Evolutionary conservation across 1,140 invertebrate species (phyloP).

Genomic region (Nasonia vitripennis): DNA sequence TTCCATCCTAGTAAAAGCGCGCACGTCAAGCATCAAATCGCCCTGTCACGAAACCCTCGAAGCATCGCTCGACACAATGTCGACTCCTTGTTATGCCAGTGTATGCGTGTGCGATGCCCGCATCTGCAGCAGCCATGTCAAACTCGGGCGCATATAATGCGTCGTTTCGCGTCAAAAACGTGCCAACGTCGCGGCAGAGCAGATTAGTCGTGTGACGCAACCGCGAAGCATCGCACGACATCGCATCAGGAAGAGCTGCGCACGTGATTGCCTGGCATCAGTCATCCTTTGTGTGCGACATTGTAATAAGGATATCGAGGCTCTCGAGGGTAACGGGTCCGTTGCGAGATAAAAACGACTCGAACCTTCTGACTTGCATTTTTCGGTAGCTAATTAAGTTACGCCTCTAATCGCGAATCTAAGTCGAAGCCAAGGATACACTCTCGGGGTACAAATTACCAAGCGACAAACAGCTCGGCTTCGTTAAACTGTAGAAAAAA

Average conservation of each 20-base stretch:
- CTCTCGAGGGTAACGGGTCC: neutral
- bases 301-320: conserved; percentile 31
- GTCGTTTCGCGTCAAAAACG: conserved; percentile 21
- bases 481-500: conserved; percentile 41
- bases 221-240: conserved; percentile 14
- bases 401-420: neutral
- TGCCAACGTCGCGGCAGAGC: conserved; percentile 10
- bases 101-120: neutral
- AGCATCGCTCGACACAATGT: neutral
- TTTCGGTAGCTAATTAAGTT: neutral
- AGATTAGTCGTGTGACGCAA: conserved; percentile 36
- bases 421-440: neutral
- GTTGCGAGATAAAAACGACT: neutral
- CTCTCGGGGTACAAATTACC: neutral
- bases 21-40: neutral
- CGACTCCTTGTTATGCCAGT: neutral
- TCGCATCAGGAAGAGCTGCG: neutral
- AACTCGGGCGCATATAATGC: neutral
- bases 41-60: neutral
- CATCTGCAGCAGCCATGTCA: conserved; percentile 3
- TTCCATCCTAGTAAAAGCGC: neutral
- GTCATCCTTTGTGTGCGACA: conserved; percentile 27
- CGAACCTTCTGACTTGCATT: neutral
- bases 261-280: conserved; percentile 27
- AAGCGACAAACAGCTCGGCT: conserved; percentile 1